phyloP scores from a whole-genome alignment of 2,888 invertebrate genomes.

The Synergus laeviventris region DNA sequence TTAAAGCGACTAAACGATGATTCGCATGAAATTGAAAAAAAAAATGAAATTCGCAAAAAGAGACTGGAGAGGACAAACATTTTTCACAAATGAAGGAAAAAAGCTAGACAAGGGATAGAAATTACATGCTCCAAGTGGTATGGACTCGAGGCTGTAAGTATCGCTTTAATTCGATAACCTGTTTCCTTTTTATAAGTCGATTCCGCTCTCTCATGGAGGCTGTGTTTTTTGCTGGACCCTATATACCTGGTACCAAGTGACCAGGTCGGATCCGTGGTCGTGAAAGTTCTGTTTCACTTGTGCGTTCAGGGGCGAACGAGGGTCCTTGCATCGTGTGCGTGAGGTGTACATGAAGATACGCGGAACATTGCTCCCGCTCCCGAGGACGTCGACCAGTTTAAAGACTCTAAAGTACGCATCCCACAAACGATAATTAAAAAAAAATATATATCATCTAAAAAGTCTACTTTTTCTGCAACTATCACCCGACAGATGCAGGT shows the following conservation, averaged over 20 bases:
- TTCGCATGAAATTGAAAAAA: constrained; percentile 1
- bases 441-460: background rate
- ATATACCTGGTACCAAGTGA: constrained; percentile 58
- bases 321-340: constrained; percentile 33
- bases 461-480: background rate
- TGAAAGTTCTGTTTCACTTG: constrained; percentile 68
- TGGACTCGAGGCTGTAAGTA: constrained; percentile 52
- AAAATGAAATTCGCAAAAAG: background rate
- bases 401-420: background rate
- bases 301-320: constrained; percentile 54
- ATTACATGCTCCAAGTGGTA: constrained; percentile 61
- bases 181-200: constrained; percentile 67
- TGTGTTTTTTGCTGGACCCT: constrained; percentile 52
- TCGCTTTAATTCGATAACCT: constrained; percentile 74
- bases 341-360: constrained; percentile 1
- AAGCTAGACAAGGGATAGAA: constrained; percentile 62
- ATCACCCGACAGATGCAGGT: background rate
- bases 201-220: constrained; percentile 60
- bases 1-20: constrained; percentile 1
- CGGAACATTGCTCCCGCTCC: constrained; percentile 35
- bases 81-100: constrained; percentile 36
- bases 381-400: constrained; percentile 18
- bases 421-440: background rate
- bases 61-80: background rate
- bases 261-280: constrained; percentile 71